Evolutionary conservation across 2,888 invertebrate genomes (phyloP).

Genomic region (Coremacera marginata): DNA sequence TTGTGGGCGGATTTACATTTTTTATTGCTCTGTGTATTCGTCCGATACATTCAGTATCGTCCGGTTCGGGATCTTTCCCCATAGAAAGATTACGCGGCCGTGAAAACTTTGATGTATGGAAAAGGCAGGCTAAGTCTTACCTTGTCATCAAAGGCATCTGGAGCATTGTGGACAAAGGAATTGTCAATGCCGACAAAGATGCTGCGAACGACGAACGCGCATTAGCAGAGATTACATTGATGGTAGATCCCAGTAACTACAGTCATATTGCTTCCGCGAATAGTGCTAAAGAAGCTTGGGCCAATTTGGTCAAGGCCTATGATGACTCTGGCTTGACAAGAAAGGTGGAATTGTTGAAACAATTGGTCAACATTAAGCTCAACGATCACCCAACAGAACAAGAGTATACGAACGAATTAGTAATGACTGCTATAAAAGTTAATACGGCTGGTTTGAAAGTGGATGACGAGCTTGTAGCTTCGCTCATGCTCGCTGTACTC

Average conservation of each 20-base stretch:
- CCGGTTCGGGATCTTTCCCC: no score
- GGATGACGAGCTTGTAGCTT: conserved; percentile 25
- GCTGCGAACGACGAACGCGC: neutral
- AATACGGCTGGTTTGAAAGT: conserved; percentile 18
- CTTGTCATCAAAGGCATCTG: conserved; percentile 43
- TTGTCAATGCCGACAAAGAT: no score
- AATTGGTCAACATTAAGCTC: conserved; percentile 17
- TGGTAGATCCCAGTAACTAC: neutral
- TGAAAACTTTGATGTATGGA: conserved; percentile 53
- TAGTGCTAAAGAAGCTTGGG: neutral
- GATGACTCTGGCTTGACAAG: neutral
- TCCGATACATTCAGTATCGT: no score
- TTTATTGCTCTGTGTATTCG: no score
- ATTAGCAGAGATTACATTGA: neutral
- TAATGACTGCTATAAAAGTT: conserved; percentile 26
- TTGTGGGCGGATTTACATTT: no score
- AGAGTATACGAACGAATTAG: conserved; percentile 44
- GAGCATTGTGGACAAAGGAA: conserved; percentile 38
- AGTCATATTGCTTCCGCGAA: no score
- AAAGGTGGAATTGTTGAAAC: neutral
- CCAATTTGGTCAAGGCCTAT: neutral
- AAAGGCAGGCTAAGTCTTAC: conserved; percentile 47
- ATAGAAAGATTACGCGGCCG: conserved; percentile 41
- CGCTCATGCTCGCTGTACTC: conserved; percentile 28
- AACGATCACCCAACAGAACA: conserved; percentile 38